A percentile compares a stretch with the other conserved stretches of the same genome.
Evolutionary conservation across 2,888 invertebrate genomes (phyloP).

Genomic region (Hirtodrosophila cameraria): DNA sequence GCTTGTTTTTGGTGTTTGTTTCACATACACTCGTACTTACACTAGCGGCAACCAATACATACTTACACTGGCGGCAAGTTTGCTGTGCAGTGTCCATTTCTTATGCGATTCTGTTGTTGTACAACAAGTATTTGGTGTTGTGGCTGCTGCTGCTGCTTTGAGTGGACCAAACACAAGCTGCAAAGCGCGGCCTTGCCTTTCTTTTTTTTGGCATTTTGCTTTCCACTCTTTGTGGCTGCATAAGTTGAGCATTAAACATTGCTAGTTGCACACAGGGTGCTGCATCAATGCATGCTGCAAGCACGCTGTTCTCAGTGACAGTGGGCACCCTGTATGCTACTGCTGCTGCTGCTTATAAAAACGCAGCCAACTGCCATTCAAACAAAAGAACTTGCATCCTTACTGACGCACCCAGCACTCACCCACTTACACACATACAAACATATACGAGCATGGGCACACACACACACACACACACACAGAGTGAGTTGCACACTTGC

Average conservation of each 20-base stretch:
- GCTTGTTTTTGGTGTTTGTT: constrained; percentile 26
- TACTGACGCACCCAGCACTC: constrained; percentile 23
- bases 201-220: constrained; percentile 42
- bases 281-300: not conserved
- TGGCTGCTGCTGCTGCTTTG: constrained; percentile 35
- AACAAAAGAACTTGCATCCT: constrained; percentile 13
- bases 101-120: constrained; percentile 27
- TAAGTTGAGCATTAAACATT: constrained; percentile 20
- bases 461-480: constrained; percentile 16
- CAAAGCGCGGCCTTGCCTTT: constrained; percentile 47
- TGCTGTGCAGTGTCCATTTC: constrained; percentile 41
- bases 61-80: constrained; percentile 40
- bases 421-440: constrained; percentile 32
- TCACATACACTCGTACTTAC: not conserved
- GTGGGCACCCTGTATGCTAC: constrained; percentile 39
- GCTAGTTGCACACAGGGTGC: constrained; percentile 28
- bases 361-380: constrained; percentile 38
- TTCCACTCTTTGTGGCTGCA: constrained; percentile 44
- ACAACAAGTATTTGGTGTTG: constrained; percentile 30
- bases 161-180: constrained; percentile 49
- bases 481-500: constrained; percentile 11
- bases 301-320: not conserved
- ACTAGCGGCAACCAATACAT: constrained; percentile 37
- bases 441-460: constrained; percentile 10
- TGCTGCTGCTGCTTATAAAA: constrained; percentile 22